Evolutionary conservation across 1,140 invertebrate genomes (phyloP), one percentile per base, ranked within the genome.

Genomic region (Tetramorium parvispinum): DNA sequence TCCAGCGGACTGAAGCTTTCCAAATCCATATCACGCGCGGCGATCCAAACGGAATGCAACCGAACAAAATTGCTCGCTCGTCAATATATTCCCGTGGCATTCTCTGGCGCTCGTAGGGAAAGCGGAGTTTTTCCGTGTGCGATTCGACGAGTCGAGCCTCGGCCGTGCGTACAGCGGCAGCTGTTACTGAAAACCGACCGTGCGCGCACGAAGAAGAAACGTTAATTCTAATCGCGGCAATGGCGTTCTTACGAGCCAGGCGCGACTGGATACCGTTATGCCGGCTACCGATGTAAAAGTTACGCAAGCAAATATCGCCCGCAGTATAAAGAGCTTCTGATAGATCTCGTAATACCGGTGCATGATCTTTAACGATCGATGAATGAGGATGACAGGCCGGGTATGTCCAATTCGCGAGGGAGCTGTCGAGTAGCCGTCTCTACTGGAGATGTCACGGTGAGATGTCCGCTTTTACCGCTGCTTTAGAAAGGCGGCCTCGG

Each of bases 221-320:
- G 66, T 71, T 46, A 82, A 82, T 83, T 83, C 79, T 75, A 75
- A 83, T 59, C 79, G 68, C 40, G 49, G 51, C 78, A 57, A 18
- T 24, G 18, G 21, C 65, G 21, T 11, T 73, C 37, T 59, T 43
- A n/a, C 68, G 68, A 73, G 53, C 18, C 53, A 59, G 63, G 65
- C 21, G 40, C 79, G 24, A 53, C 68, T 73, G 63, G 27, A 83
- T 83, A 83, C 79, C 79, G 79, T 83, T 83, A 83, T 59, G 79
- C 68, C 66, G 43, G 24, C 66, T 82, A 73, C 79, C 68, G 53
- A 24, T 6, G 53, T 55, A 75, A 83, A 83, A 83, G 40, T 83
- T 83, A 83, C 55, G 79, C 79, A 73, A 83, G 51, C 40, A n/a
- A 40, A 57, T 68, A 78, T 66, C 59, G 83, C 70, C 37, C 24